Evolutionary conservation across 2,888 invertebrate species (phyloP), one percentile per base, ranked within the genome.

Genomic region (Hipparchia sbordonii): DNA sequence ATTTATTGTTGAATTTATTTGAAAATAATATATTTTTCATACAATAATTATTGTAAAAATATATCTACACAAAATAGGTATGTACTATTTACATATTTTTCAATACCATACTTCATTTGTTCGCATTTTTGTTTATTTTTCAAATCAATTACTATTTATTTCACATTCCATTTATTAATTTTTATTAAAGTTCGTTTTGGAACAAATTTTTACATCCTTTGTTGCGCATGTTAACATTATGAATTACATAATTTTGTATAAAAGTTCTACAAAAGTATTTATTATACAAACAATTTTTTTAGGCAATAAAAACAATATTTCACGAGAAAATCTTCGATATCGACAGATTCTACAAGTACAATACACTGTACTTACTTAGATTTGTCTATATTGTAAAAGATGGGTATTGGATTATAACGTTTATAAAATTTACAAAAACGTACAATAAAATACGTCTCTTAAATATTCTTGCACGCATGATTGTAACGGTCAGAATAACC

Each of bases 391-490:
- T 52, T 59, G 48, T 48, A 60, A 13, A 61, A 51, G 33, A 60
- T 54, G 46, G 63, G 45, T 52, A 39, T 59, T 60, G 45, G 13
- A 56, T 46, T 56, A 56, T 56, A 70, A 51, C 54, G 60, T 63
- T 62, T 62, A 70, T 70, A 56, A 62, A 70, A 70, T 70, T 62
- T 70, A 70, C 68, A 57, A 56, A 54, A 67, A 57, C 72, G 72
- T 72, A 63, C 51, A 48, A 13, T 63, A 33, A 45, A 68, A 72
- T 72, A 67, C 67, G 68, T 63, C 12, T 33, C 13, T 66, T 69
- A 48, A 78, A 79, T 77, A 78, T 78, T 74, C 73, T 66, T 65
- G 73, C 75, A 80, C 81, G 77, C 78, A 70, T 48, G 48, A 8
- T 62, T 63, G 54, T 70, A 70, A 70, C 70, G 56, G 54, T 51